Evolutionary conservation across 2,888 invertebrate species (phyloP).

Genomic region (Spodoptera picta): DNA sequence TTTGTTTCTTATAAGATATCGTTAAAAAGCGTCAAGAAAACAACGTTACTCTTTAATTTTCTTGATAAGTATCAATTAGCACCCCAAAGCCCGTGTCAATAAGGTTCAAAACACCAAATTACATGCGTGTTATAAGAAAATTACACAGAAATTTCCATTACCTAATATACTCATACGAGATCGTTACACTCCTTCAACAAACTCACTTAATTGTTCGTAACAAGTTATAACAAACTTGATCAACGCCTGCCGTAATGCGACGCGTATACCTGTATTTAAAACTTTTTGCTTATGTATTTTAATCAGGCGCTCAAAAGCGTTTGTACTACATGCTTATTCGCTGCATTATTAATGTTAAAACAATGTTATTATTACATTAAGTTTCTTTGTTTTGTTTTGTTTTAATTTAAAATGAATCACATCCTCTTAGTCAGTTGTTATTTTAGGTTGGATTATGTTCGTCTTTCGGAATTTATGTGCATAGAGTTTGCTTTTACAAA

Average conservation of each 20-base stretch:
- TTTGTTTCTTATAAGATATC: no score
- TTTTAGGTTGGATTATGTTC: neutral
- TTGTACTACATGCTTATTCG: conserved; percentile 24
- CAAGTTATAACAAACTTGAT: conserved; percentile 54
- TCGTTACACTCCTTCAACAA: conserved; percentile 14
- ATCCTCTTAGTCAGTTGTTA: neutral
- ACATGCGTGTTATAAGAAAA: neutral
- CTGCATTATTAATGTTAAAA: conserved; percentile 22
- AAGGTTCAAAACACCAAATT: no score
- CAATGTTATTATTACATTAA: conserved; percentile 1
- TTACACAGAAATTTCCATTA: neutral
- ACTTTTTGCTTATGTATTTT: conserved; percentile 59
- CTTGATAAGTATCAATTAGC: no score
- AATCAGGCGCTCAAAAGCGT: conserved; percentile 56
- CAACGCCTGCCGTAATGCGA: conserved; percentile 51
- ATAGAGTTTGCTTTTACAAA: conserved; percentile 16
- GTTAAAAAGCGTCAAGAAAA: no score
- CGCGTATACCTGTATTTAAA: conserved; percentile 46
- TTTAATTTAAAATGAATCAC: neutral
- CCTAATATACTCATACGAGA: neutral
- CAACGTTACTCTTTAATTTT: no score
- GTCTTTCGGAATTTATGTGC: neutral
- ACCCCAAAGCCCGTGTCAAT: no score
- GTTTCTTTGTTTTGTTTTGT: conserved; percentile 6
- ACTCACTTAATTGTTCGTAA: conserved; percentile 29